Percentiles rank a stretch among this genome's conserved stretches.
Evolutionary conservation across 2,888 invertebrate genomes (phyloP).

Genomic region (Plagiodera versicolora): DNA sequence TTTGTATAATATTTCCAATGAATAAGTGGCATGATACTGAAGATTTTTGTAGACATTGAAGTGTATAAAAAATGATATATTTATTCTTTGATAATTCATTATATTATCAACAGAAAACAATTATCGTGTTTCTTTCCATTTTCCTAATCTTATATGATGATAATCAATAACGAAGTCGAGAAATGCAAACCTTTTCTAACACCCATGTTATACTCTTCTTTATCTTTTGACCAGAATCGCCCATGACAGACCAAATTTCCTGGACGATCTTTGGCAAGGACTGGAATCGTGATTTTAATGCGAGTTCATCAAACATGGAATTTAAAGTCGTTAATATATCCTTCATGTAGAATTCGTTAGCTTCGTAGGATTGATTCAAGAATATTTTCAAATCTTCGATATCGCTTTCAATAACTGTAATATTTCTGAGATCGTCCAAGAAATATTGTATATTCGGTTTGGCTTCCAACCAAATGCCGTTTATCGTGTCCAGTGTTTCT

Average conservation of each 20-base stretch:
- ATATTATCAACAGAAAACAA: too few relatives aligned
- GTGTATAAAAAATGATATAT: too few relatives aligned
- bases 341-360: conserved; percentile 82
- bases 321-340: conserved; percentile 72
- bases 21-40: too few relatives aligned
- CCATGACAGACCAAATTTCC: conserved; percentile 85
- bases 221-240: conserved; percentile 78
- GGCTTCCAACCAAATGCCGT: conserved; percentile 75
- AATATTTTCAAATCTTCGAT: conserved; percentile 69
- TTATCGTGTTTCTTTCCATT: too few relatives aligned
- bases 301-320: conserved; percentile 75
- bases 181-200: conserved; percentile 62
- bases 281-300: conserved; percentile 75
- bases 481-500: conserved; percentile 68
- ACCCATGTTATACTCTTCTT: conserved; percentile 75
- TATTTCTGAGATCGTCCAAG: conserved; percentile 69
- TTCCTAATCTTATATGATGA: too few relatives aligned
- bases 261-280: conserved; percentile 78
- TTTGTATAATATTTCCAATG: too few relatives aligned
- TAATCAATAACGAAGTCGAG: background rate
- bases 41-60: too few relatives aligned
- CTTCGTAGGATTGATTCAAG: conserved; percentile 75
- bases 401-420: conserved; percentile 74
- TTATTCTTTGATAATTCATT: too few relatives aligned
- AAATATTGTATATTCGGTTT: conserved; percentile 71